Base-by-base conservation (phyloP, 2,113 vertebrate species). In the Psittacara wagleri region DNA sequence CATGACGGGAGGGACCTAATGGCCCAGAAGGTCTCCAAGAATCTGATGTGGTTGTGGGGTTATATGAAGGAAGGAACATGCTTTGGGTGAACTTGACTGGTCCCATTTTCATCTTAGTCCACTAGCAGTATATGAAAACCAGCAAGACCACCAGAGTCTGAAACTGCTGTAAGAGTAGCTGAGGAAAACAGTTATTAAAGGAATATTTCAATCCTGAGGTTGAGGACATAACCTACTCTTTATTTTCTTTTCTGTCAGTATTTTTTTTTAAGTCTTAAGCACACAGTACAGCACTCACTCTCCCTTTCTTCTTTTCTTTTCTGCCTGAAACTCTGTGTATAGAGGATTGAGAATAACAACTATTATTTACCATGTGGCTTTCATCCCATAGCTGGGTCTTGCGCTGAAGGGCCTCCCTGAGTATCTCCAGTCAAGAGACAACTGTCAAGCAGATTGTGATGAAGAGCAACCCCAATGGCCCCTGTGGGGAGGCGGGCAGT, bases 221-320 rank as follows among this genome's bases (percentile, higher is more conserved):
- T 78, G 55, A 86, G 35, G 73, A 68, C 61, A 41, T 83, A 75
- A 29, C 66, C 64, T 88, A 37, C 19, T 75, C 48, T 46, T 80
- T 93, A 70, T 95, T 88, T 86, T 90, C 61, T 64, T 94, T 92
- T 70, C 61, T 57, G 90, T 41, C 48, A 37, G 24, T 31, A 28
- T 3, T 24, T 74, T 44, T 81, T 86, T 64, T 11, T 37, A 82
- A 90, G 43, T 43, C 73, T 88, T 44, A 78, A 93, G 69, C 25
- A 37, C 2, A 3, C 35, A 35, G 52, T 37, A 78, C 73, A 90
- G 73, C 63, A 33, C 43, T 90, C 0, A 0, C 23, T 63, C 76
- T 90, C 66, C n/a, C 18, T 88, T 79, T 87, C 70, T 91, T 89
- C 81, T 95, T 92, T 87, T 76, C 52, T 88, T 77, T 80, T 35